Evolutionary conservation across 1,140 invertebrate species (phyloP).

Genomic region (Habropoda laboriosa): DNA sequence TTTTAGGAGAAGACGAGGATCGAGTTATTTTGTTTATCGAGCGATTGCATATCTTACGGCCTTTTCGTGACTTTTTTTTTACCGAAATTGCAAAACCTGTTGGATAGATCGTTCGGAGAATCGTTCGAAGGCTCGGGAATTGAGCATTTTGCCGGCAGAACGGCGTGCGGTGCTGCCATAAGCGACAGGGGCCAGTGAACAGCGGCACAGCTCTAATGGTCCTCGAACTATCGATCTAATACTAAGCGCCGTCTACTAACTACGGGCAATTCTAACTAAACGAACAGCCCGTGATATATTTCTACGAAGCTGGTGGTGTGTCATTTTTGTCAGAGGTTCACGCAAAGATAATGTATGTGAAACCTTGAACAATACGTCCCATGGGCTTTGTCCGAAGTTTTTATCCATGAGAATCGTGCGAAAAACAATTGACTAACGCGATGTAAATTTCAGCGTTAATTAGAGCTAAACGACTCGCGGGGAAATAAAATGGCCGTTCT

Average conservation of each 20-base stretch:
- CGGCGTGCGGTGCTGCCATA: conserved; percentile 69
- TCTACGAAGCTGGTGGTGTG: background rate
- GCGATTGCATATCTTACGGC: background rate
- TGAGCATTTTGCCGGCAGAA: conserved; percentile 60
- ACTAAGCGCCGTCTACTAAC: background rate
- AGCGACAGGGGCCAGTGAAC: conserved; percentile 57
- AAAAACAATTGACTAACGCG: background rate
- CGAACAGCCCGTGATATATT: fast-evolving
- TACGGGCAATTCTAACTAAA: background rate
- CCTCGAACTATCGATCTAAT: conserved; percentile 18
- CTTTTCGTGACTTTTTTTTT: background rate
- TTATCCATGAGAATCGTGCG: conserved; percentile 32
- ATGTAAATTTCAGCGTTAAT: background rate
- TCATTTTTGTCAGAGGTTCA: conserved; percentile 14
- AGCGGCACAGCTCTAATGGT: background rate
- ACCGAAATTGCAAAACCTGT: background rate
- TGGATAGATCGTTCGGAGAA: background rate
- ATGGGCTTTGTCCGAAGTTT: conserved; percentile 2
- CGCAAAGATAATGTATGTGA: conserved; percentile 39
- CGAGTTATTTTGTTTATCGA: background rate
- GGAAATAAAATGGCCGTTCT: background rate
- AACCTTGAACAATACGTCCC: background rate
- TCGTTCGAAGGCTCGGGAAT: background rate
- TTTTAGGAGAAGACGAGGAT: background rate
- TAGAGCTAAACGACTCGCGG: background rate